These are phyloP conservation scores for Tetramorium alpestre DNA, from an alignment of 1,140 invertebrate genomes.

Conservation along the genomic window DNA sequence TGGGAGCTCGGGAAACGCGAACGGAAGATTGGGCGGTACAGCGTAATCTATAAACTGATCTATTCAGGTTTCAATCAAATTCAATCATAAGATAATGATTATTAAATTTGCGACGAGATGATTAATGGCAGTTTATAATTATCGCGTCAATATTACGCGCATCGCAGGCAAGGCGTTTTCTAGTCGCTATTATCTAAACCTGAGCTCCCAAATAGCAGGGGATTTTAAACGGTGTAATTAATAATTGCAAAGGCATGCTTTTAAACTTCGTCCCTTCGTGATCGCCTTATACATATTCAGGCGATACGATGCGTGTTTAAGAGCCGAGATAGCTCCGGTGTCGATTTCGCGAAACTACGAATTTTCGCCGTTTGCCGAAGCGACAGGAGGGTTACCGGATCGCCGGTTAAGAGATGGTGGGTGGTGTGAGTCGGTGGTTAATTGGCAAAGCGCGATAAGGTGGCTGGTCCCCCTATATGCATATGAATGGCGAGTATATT, in stretches of 20 bases:
- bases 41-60: not conserved
- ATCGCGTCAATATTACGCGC: not conserved
- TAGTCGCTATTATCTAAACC: not conserved
- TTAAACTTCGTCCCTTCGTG: constrained; percentile 14
- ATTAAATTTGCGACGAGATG: constrained; percentile 12
- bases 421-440: constrained; percentile 63
- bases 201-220: too few species aligned
- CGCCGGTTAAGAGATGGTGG: constrained; percentile 7
- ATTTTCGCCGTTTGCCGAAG: constrained; percentile 57
- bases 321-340: constrained; percentile 58
- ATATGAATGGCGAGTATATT: constrained; percentile 76
- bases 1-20: not conserved
- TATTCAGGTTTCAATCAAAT: constrained; percentile 6
- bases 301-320: constrained; percentile 40
- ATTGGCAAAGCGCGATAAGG: constrained; percentile 78
- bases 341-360: constrained; percentile 58
- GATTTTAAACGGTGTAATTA: constrained; percentile 7
- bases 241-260: constrained; percentile 26
- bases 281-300: constrained; percentile 68
- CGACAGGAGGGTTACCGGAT: constrained; percentile 3
- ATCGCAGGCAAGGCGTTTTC: not conserved
- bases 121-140: constrained; percentile 3
- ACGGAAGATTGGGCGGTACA: not conserved
- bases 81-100: constrained; percentile 6
- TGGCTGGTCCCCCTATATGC: constrained; percentile 72